Conservation (phyloP, 2,113 vertebrate species). For the Ptilonorhynchus violaceus region DNA sequence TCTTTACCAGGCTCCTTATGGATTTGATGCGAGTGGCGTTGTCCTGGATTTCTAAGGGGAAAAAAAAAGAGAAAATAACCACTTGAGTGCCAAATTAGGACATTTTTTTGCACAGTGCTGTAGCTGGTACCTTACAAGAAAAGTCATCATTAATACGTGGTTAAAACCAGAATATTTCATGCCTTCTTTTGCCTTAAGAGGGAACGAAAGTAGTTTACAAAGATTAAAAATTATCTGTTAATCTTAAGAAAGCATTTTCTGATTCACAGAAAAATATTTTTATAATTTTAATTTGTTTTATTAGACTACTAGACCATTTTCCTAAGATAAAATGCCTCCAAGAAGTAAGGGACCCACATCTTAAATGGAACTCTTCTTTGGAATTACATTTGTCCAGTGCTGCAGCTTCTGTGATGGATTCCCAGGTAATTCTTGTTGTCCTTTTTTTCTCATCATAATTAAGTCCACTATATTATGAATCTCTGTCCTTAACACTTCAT, state of each 20-base stretch:
- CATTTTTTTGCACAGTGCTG: background rate
- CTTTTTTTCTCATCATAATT: background rate
- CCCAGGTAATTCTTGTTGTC: background rate
- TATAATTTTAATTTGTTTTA: background rate
- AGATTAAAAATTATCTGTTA: background rate
- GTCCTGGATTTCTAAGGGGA: conserved; percentile 82
- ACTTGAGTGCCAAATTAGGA: background rate
- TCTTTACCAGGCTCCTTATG: conserved; percentile 81
- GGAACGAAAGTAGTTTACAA: background rate
- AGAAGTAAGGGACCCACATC: background rate
- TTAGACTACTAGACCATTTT: background rate
- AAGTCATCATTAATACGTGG: background rate
- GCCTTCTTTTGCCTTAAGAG: background rate
- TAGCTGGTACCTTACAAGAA: background rate
- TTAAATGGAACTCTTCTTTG: background rate
- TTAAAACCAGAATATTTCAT: background rate
- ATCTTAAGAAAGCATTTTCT: background rate
- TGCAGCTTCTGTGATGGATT: background rate
- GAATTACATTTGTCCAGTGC: background rate
- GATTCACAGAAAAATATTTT: background rate
- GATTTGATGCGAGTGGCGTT: conserved; percentile 71
- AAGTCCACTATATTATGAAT: background rate
- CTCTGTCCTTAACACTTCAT: background rate
- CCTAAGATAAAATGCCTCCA: background rate
- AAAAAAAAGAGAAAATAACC: background rate